Base-by-base conservation (phyloP, 2,888 invertebrate species). In the Pardosa pseudoannulata region DNA sequence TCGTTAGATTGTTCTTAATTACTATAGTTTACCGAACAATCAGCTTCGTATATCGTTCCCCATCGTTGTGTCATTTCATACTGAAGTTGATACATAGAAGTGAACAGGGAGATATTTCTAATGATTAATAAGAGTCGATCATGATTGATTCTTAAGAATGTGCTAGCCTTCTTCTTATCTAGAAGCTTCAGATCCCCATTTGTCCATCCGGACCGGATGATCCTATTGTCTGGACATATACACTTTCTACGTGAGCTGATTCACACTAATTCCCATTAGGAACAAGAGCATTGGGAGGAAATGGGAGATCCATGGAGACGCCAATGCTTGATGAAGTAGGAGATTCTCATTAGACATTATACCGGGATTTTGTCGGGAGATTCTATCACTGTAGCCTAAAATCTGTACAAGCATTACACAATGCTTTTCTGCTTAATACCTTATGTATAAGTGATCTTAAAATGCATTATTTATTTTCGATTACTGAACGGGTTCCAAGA, bases 181-280 rank as follows among this genome's bases (percentile, higher is more conserved):
- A 64, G 32, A 70, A 32, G 64, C 41, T 71, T 56, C 82, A 82
- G 82, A 82, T 75, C 72, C 28, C 67, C 81, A 81, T 74, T 74
- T 81, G 81, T 75, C 81, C 81, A 81, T 81, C 73, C 81, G 75
- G 74, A 39, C 74, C 81, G 74, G 70, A 74, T 74, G 81, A 81
- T 81, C 81, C 82, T 32, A 82, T 82, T 82, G 82, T 82, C 82
- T 76, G 82, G 71, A 82, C 74, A 81, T 73, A 74, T 68, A 81
- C 75, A 76, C 82, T 75, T 82, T 82, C 82, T 82, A 82, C 82
- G 82, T 76, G 82, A 82, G 82, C 76, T 82, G 82, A 75, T 81
- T 81, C 81, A 7, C 56, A 39, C 75, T 82, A 71, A 76, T 76
- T 75, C 82, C 75, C 71, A 29, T 65, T 70, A 82, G 62, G 80